These are phyloP conservation scores for Pristionchus japonicus DNA, from an alignment of 2,888 invertebrate species.

Conservation along the genomic window DNA sequence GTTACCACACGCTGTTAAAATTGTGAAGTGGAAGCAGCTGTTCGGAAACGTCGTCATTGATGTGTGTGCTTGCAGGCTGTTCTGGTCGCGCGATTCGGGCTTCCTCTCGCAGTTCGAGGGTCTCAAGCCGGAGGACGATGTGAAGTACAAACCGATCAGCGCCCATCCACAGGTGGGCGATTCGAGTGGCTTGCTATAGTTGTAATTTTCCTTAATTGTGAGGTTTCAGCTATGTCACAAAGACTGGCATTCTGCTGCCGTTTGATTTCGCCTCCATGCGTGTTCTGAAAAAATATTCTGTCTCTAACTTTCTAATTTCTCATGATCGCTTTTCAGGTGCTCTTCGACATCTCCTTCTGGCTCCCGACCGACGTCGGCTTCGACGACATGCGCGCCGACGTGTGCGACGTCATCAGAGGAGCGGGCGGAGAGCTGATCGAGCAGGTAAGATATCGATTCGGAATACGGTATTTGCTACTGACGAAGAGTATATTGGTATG, in stretches of 20 bases:
- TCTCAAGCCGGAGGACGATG: conserved; percentile 80
- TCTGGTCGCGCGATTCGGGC: conserved; percentile 94
- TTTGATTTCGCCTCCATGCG: too few relatives aligned
- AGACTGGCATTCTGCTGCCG: too few relatives aligned
- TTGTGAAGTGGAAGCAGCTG: background rate
- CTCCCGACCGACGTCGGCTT: conserved; percentile 80
- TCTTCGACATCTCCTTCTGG: conserved; percentile 94
- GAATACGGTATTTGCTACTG: background rate
- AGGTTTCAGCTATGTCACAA: too few relatives aligned
- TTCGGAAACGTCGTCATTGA: background rate
- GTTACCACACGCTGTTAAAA: background rate
- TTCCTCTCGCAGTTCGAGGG: conserved; percentile 91
- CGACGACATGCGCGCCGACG: conserved; percentile 76
- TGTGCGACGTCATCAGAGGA: conserved; percentile 89
- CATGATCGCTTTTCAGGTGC: conserved; percentile 55
- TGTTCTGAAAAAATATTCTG: too few relatives aligned
- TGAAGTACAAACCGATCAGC: conserved; percentile 69
- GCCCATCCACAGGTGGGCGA: conserved; percentile 67
- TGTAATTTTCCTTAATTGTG: background rate
- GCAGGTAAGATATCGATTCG: too few relatives aligned
- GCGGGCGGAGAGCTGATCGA: conserved; percentile 93
- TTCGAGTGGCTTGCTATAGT: background rate
- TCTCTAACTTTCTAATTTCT: too few relatives aligned
- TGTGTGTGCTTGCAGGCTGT: conserved; percentile 80
- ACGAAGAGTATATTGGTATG: background rate